Conservation (phyloP, 1,140 invertebrate genomes). For the Caenorhabditis remanei region DNA sequence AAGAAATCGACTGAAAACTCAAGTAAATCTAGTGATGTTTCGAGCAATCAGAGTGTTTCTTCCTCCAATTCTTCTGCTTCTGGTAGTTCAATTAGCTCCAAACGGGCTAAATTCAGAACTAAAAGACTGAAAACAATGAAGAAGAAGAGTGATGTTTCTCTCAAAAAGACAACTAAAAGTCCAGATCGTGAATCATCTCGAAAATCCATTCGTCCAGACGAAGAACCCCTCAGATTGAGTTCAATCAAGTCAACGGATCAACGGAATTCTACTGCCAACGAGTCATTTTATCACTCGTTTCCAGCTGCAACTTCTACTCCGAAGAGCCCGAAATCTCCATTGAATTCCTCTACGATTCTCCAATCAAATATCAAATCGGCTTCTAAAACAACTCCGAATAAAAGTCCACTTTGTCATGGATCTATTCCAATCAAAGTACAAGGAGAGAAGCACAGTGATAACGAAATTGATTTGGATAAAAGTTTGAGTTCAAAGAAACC, state of each 20-base stretch:
- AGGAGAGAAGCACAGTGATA: slow-evolving; percentile 18
- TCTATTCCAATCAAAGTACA: background rate
- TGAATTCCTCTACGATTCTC: background rate
- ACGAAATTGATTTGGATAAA: slow-evolving; percentile 32
- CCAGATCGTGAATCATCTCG: background rate
- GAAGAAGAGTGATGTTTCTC: background rate
- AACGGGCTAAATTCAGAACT: background rate
- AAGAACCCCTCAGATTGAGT: slow-evolving; percentile 22
- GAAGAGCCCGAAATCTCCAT: background rate
- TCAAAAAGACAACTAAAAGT: background rate
- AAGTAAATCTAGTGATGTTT: background rate
- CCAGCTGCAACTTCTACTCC: slow-evolving; percentile 24
- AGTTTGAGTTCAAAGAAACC: slow-evolving; percentile 3
- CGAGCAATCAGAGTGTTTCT: background rate
- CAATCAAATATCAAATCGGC: background rate
- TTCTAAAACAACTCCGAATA: background rate
- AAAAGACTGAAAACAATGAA: background rate
- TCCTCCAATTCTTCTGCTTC: background rate
- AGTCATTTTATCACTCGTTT: background rate
- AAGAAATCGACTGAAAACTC: background rate
- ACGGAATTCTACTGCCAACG: background rate
- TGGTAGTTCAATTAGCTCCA: background rate
- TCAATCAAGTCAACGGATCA: background rate
- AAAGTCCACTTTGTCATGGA: background rate
- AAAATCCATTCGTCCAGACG: background rate